Evolutionary conservation across 2,113 vertebrate genomes (phyloP), one percentile per base, ranked within the genome.

Genomic region (Engraulis encrasicolus): DNA sequence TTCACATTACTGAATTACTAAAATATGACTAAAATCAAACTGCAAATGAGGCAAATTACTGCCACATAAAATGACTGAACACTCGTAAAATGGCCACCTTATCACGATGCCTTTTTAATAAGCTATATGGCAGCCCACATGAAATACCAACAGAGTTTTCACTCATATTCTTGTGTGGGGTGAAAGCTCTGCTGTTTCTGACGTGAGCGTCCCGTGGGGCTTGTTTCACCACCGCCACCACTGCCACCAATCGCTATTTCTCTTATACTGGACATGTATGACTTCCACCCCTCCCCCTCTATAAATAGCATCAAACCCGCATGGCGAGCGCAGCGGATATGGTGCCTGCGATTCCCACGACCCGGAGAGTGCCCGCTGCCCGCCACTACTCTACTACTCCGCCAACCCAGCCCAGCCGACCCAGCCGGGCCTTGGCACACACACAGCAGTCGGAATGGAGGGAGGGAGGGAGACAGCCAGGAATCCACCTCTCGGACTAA

Each of bases 321-420:
- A 92, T 93, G 91, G 88, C 93, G 93, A 94, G 93, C n/a, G n/a
- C n/a, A n/a, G n/a, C 94, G 93, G 95, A 96, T 95, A 94, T 89
- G 50, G 91, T 81, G 85, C 90, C 92, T 88, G 78, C n/a, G 93
- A 96, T 97, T 97, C 96, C 95, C 96, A 97, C 93, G 96, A 94
- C 93, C 95, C 91, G 38, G 71, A 54, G 86, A 93, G 90, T 92
- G 90, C 92, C 91, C 92, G 61, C 82, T n/a, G n/a, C n/a, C n/a
- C n/a, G n/a, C n/a, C n/a, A n/a, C n/a, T n/a, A n/a, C n/a, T n/a
- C n/a, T n/a, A n/a, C n/a, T n/a, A n/a, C n/a, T n/a, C n/a, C 34
- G 86, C 88, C 7, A 31, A 31, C 77, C 77, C n/a, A 27, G n/a
- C 20, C 91, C 87, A n/a, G n/a, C n/a, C n/a, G n/a, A n/a, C n/a